Percentiles rank a stretch among this genome's conserved stretches.
Conservation (phyloP, 2,797 vertebrate genomes). For the Phataginus tetradactyla region DNA sequence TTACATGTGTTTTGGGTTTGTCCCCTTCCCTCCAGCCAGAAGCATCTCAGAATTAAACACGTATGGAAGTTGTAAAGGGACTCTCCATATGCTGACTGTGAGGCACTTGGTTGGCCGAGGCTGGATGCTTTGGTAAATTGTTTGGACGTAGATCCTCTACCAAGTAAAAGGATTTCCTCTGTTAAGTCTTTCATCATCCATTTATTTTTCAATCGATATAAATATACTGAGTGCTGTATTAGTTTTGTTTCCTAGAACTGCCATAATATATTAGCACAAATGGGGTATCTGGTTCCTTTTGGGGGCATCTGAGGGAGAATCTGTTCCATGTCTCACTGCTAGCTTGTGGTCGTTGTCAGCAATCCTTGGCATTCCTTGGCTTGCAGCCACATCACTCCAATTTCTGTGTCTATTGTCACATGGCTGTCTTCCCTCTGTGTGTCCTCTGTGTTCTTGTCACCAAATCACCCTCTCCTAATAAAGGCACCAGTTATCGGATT, state of each 20-base stretch:
- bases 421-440: background rate
- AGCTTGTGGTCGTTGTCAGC: background rate
- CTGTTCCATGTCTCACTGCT: background rate
- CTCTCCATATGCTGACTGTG: background rate
- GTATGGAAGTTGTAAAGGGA: background rate
- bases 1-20: background rate
- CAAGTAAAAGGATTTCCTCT: conserved; percentile 4
- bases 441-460: background rate
- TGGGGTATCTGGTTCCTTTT: background rate
- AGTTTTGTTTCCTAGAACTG: background rate
- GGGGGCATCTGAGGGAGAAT: background rate
- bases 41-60: conserved; percentile 13
- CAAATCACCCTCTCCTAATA: background rate
- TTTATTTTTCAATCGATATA: conserved; percentile 36
- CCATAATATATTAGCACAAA: background rate
- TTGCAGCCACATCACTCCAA: background rate
- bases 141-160: background rate
- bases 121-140: conserved; percentile 23
- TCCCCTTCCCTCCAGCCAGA: background rate
- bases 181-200: background rate
- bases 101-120: background rate
- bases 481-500: background rate
- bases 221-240: background rate
- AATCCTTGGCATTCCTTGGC: background rate
- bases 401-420: background rate